Evolutionary conservation across 2,113 vertebrate species (phyloP).

Genomic region (Ellobius talpinus): DNA sequence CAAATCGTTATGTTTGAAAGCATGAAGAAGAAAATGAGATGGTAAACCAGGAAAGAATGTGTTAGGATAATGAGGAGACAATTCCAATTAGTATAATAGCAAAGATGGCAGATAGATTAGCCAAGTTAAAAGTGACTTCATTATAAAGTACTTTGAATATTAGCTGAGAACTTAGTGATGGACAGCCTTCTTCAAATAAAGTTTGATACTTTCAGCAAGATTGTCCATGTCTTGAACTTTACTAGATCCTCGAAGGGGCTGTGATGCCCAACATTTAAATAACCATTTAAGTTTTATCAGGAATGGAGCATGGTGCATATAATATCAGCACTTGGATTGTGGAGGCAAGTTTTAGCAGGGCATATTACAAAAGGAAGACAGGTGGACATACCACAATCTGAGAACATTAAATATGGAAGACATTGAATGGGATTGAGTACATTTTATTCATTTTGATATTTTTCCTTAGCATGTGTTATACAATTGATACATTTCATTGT

Average conservation of each 20-base stretch:
- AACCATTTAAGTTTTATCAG: conserved; percentile 20
- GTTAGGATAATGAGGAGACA: not conserved
- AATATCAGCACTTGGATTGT: not conserved
- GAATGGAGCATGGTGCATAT: not conserved
- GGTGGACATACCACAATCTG: not conserved
- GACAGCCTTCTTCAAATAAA: conserved; percentile 13
- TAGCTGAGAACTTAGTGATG: conserved; percentile 31
- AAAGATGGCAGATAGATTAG: conserved; percentile 5
- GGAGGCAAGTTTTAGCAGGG: not conserved
- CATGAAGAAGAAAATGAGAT: not conserved
- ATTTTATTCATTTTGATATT: not conserved
- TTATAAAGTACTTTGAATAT: not conserved
- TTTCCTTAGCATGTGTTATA: not conserved
- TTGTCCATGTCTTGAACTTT: not conserved
- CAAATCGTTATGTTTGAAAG: conserved; percentile 15
- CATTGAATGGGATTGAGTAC: not conserved
- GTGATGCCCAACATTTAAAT: conserved; percentile 20
- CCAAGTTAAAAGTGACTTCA: not conserved
- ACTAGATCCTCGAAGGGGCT: not conserved
- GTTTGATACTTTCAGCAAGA: not conserved
- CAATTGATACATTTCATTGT: no score
- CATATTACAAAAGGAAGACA: not conserved
- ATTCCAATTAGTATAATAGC: not conserved
- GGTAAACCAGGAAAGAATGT: not conserved
- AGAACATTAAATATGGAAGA: conserved; percentile 8